Evolutionary conservation across 2,888 invertebrate genomes (phyloP).

Genomic region (Amphipoea lucens): DNA sequence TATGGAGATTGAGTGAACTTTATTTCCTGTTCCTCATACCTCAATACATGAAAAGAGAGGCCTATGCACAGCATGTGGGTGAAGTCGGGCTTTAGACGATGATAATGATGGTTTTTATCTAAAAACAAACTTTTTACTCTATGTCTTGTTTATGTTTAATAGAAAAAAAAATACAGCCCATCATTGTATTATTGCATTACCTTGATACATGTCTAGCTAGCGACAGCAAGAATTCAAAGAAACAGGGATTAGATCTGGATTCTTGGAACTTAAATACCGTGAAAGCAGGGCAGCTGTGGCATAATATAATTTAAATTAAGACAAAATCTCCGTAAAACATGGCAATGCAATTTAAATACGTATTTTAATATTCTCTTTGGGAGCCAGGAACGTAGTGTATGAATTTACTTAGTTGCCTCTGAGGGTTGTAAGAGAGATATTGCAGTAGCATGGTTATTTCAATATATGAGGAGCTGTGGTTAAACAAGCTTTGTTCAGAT

Average conservation of each 20-base stretch:
- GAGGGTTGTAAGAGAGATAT: not conserved
- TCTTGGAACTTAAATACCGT: conserved; percentile 38
- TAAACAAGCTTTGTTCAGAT: conserved; percentile 1
- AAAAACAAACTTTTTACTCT: not conserved
- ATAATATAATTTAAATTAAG: conserved; percentile 59
- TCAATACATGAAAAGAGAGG: not conserved
- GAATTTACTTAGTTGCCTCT: conserved; percentile 36
- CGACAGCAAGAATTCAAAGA: not conserved
- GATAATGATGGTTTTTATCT: not conserved
- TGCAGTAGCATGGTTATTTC: not conserved
- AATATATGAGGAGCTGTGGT: not conserved
- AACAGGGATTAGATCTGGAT: conserved; percentile 18
- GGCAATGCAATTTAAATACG: conserved; percentile 56
- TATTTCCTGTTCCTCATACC: no score
- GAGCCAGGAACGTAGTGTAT: conserved; percentile 16
- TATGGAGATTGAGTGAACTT: no score
- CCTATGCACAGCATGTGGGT: not conserved
- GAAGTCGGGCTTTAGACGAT: no score
- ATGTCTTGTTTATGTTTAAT: not conserved
- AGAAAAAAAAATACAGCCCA: not conserved
- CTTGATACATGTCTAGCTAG: not conserved
- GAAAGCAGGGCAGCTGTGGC: conserved; percentile 45
- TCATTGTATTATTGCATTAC: not conserved
- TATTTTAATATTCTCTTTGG: conserved; percentile 56
- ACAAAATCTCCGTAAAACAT: conserved; percentile 54